Base-by-base conservation (phyloP, 2,797 vertebrate genomes). In the Sparus aurata region DNA sequence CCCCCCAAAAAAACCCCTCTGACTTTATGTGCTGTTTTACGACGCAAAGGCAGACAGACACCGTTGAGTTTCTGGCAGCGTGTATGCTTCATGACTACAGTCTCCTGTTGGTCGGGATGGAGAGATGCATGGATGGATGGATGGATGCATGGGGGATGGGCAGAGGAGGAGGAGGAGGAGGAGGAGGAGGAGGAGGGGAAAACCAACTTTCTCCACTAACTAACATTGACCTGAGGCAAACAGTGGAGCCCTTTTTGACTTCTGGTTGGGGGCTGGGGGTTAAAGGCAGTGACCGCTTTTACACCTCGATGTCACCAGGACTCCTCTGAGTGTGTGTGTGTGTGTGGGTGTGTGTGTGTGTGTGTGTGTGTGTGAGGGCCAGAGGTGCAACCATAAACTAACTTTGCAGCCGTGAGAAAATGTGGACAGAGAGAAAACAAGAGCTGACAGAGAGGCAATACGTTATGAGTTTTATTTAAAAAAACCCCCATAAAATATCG, bases 1-100 rank as follows among this genome's bases (percentile, higher is more conserved):
- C 13, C 80, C 46, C 64, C 45, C 2, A 62, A 64, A 65, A 50
- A 64, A 65, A 50, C 23, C 23, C 34, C 30, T 61, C 45, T 74
- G 62, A 86, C 71, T 90, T 90, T 89, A 93, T 69, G 65, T 85
- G 77, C 60, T 67, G 73, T 87, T 95, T 95, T 93, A 93, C 71
- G 75, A 86, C 22, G 49, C 58, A 82, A 85, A 89, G 71, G 65
- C 67, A 91, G 91, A 91, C 91, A 91, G 88, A 87, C 88, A 85
- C 64, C 27, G 43, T 52, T 46, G 66, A 73, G 55, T 58, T 77
- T 85, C 72, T 72, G 70, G 66, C 45, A 55, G 59, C 3, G 23
- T 50, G 46, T 18, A 15, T 13, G 60, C 50, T 64, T 78, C 74
- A 74, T 57, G 45, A 63, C 41, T 12, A 38, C 61, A 30, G 60